Evolutionary conservation across 2,797 vertebrate species (phyloP).

Genomic region (Trematocara caparti): DNA sequence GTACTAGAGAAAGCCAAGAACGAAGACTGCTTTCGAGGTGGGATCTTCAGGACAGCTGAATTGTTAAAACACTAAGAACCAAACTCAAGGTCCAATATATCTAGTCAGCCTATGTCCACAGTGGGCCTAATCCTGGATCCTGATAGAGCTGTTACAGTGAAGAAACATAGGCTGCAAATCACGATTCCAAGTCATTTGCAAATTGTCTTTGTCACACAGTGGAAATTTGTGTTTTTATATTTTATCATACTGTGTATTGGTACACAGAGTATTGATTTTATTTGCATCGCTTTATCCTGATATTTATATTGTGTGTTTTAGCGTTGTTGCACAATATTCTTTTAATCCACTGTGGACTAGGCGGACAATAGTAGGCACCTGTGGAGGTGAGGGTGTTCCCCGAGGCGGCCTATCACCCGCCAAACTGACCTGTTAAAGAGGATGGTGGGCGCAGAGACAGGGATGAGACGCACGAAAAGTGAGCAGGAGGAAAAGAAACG

Average conservation of each 20-base stretch:
- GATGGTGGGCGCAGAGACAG: neutral
- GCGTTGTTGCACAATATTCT: neutral
- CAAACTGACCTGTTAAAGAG: neutral
- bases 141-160: neutral
- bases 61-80: neutral
- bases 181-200: neutral
- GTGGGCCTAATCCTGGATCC: neutral
- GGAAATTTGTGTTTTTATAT: neutral
- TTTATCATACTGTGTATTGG: neutral
- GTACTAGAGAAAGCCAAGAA: neutral
- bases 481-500: neutral
- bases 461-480: neutral
- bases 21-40: neutral
- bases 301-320: neutral
- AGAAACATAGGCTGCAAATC: neutral
- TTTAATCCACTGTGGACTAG: neutral
- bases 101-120: neutral
- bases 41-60: neutral
- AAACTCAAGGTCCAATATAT: neutral
- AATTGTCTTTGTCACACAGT: neutral
- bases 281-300: neutral
- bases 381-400: neutral
- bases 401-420: neutral
- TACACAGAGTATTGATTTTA: neutral
- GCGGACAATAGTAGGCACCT: neutral